Evolutionary conservation across 2,113 vertebrate species (phyloP).

Genomic region (Gallinago jamesoni): DNA sequence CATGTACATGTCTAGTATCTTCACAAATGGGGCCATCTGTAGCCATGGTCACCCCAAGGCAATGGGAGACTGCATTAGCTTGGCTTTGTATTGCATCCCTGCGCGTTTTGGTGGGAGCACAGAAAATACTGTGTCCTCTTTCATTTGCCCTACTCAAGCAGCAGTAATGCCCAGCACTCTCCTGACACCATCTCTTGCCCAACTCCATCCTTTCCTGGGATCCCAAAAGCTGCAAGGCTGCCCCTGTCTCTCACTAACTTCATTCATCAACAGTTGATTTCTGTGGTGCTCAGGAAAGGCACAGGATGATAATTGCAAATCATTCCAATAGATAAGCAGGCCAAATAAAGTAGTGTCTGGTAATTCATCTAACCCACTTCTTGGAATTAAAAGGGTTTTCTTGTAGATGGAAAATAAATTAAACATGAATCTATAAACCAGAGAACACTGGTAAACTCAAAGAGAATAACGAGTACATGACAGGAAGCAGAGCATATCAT

Average conservation of each 20-base stretch:
- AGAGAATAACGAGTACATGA: slow-evolving; percentile 62
- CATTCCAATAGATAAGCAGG: slow-evolving; percentile 15
- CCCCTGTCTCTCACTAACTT: neutral
- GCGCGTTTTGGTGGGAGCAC: neutral
- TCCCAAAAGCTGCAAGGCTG: neutral
- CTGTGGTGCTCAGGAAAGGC: neutral
- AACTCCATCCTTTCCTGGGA: neutral
- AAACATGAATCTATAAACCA: slow-evolving; percentile 63
- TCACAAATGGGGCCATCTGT: neutral
- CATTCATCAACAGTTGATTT: neutral
- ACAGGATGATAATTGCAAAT: slow-evolving; percentile 15
- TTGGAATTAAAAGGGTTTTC: slow-evolving; percentile 58
- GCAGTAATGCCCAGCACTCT: neutral
- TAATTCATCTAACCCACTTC: slow-evolving; percentile 55
- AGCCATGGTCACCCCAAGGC: neutral
- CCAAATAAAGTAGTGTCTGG: slow-evolving; percentile 26
- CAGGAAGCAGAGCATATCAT: slow-evolving; percentile 55
- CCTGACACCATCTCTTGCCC: neutral
- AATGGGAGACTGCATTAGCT: accelerated
- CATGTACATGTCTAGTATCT: accelerated
- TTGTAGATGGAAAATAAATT: slow-evolving; percentile 66
- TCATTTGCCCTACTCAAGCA: neutral
- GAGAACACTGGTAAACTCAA: slow-evolving; percentile 52
- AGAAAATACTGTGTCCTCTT: neutral
- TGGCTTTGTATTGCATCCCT: neutral